Percentiles rank a stretch among this genome's conserved stretches.
phyloP scores from a whole-genome alignment of 2,113 vertebrate species.

The Platanista minor region DNA sequence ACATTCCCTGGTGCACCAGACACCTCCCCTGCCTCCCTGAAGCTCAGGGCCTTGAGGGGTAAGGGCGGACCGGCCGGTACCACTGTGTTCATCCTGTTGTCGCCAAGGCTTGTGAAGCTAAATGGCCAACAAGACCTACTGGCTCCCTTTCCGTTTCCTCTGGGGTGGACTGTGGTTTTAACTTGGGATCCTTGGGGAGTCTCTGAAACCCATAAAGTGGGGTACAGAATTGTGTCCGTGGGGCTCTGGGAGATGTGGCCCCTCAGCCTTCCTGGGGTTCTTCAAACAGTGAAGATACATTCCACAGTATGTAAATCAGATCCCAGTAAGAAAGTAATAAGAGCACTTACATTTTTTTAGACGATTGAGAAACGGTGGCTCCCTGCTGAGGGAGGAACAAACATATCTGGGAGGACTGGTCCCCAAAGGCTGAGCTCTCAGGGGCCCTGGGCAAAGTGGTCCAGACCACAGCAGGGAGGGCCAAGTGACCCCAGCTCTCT shows the following conservation, averaged over 20 bases:
- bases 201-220: not conserved
- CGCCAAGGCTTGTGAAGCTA: fast-evolving
- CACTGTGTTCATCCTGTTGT: not conserved
- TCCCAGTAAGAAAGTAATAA: not conserved
- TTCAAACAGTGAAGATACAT: fast-evolving
- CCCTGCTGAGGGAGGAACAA: no score
- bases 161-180: not conserved
- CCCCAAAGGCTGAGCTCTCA: not conserved
- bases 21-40: fast-evolving
- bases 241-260: not conserved
- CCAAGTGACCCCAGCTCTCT: not conserved
- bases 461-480: not conserved
- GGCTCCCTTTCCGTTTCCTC: not conserved
- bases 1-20: fast-evolving
- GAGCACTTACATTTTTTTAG: not conserved
- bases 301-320: not conserved
- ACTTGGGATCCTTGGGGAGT: not conserved
- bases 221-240: no score
- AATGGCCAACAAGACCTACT: fast-evolving
- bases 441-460: fast-evolving
- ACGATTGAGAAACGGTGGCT: not conserved
- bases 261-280: fast-evolving
- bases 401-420: not conserved
- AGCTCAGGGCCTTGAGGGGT: not conserved
- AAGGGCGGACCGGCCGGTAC: fast-evolving